A percentile compares a stretch with the other conserved stretches of the same genome.
These are phyloP conservation scores for Rhyacophila evoluta DNA, from an alignment of 2,888 invertebrate species.

Conservation along the genomic window DNA sequence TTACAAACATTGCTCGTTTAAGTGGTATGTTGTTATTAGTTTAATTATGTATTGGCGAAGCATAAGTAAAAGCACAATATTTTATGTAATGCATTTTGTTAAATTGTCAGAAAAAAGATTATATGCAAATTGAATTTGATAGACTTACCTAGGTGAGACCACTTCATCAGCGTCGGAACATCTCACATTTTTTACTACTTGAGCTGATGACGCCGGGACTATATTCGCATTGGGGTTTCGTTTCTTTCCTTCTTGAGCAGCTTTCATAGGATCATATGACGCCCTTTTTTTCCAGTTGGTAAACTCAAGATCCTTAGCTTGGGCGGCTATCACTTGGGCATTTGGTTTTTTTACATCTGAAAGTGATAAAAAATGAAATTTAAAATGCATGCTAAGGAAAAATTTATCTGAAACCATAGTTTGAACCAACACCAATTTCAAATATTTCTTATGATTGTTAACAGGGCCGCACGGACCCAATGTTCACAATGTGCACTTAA, in stretches of 20 bases:
- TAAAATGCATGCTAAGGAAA: rapidly evolving
- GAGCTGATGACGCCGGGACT: neutral
- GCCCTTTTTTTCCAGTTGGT: slow-evolving; percentile 91
- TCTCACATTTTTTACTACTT: neutral
- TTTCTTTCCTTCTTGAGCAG: slow-evolving; percentile 87
- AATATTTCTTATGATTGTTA: no score
- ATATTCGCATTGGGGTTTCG: slow-evolving; percentile 6
- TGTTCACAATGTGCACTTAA: no score
- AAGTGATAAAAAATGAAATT: slow-evolving; percentile 28
- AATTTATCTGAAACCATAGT: no score
- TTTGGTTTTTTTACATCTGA: slow-evolving; percentile 70
- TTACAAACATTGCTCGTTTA: no score
- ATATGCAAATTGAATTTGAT: no score
- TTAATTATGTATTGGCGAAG: no score
- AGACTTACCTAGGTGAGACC: neutral
- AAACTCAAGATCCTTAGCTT: slow-evolving; percentile 81
- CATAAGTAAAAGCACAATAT: no score
- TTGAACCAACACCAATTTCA: no score
- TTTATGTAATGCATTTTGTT: no score
- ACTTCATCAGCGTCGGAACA: neutral
- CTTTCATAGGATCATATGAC: slow-evolving; percentile 91
- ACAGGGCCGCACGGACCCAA: no score
- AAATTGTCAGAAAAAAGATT: no score
- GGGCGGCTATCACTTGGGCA: slow-evolving; percentile 38
- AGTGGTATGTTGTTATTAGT: no score